Percentiles rank a stretch among this genome's conserved stretches.
Evolutionary conservation across 2,888 invertebrate genomes (phyloP).

Genomic region (Lordiphosa andalusiaca): DNA sequence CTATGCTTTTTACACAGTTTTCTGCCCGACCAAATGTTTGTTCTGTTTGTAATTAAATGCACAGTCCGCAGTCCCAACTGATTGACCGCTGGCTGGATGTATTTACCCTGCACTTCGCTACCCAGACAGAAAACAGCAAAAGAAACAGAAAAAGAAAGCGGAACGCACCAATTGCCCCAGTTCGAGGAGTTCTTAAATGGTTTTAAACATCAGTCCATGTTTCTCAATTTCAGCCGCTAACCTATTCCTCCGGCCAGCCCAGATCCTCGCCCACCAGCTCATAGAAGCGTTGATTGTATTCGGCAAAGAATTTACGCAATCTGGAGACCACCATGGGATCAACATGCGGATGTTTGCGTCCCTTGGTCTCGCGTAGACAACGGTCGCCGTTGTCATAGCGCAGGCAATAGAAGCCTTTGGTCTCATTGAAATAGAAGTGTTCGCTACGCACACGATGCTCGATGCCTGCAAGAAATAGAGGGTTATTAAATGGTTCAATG

Average conservation of each 20-base stretch:
- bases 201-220: slow-evolving; percentile 54
- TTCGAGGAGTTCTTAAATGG: slow-evolving; percentile 12
- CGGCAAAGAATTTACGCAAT: slow-evolving; percentile 91
- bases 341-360: slow-evolving; percentile 91
- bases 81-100: slow-evolving; percentile 28
- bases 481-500: too few relatives aligned
- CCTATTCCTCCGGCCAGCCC: slow-evolving; percentile 94
- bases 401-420: slow-evolving; percentile 97
- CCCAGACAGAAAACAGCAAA: slow-evolving; percentile 5
- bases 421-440: slow-evolving; percentile 98
- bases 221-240: slow-evolving; percentile 27
- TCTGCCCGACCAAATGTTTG: slow-evolving; percentile 9
- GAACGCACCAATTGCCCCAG: slow-evolving; percentile 1
- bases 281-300: slow-evolving; percentile 95
- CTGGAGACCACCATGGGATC: slow-evolving; percentile 89
- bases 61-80: slow-evolving; percentile 26
- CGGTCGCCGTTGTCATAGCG: slow-evolving; percentile 91
- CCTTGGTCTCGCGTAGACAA: slow-evolving; percentile 91
- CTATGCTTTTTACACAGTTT: slow-evolving; percentile 12
- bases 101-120: slow-evolving; percentile 11
- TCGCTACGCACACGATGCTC: slow-evolving; percentile 86
- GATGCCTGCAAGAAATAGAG: slow-evolving; percentile 68
- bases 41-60: slow-evolving; percentile 46
- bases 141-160: neutral
- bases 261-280: slow-evolving; percentile 95